Base-by-base conservation (phyloP, 2,113 vertebrate genomes). In the Sinocyclocheilus anophthalmus region DNA sequence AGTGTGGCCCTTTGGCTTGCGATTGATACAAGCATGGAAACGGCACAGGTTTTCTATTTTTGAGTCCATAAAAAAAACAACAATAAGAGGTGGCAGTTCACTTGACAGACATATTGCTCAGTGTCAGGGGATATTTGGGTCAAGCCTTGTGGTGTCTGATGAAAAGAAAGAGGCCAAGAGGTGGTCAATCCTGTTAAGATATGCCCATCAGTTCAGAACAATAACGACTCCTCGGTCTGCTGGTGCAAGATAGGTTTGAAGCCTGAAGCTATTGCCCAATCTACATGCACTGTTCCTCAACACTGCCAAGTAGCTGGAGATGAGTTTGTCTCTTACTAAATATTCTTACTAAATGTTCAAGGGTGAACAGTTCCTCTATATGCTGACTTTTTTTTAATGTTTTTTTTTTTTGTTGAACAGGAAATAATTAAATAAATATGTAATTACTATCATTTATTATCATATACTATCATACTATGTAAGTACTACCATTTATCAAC, bases 131-230 rank as follows among this genome's bases (percentile, higher is more conserved):
- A 69, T 24, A 53, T 85, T 78, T 85, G 37, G 75, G 55, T 63
- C 42, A 73, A 69, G 39, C 33, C 63, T 67, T 84, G 76, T 65
- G n/a, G 18, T 72, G 12, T 53, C 42, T 76, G 50, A 48, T 48
- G 11, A 48, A 48, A 48, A 48, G 45, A 45, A 2, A 76, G 84
- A 86, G 72, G 88, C 82, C 88, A 89, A 78, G 67, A 90, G 89
- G 86, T 85, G 86, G 89, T 92, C 90, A 90, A 89, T 88, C 92
- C 86, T 91, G 48, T 92, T 89, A 88, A 89, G 90, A 89, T 42
- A 73, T 91, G 87, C 89, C 67, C 72, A 85, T 90, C 83, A 87
- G 55, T 85, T 88, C 84, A 11, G 85, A 91, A 89, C 88, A 88
- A 86, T 84, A 84, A 70, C 57, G 59, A 85, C 87, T 87, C 70